Conservation (phyloP, 2,797 vertebrate species). For the Melanotaenia boesemani region DNA sequence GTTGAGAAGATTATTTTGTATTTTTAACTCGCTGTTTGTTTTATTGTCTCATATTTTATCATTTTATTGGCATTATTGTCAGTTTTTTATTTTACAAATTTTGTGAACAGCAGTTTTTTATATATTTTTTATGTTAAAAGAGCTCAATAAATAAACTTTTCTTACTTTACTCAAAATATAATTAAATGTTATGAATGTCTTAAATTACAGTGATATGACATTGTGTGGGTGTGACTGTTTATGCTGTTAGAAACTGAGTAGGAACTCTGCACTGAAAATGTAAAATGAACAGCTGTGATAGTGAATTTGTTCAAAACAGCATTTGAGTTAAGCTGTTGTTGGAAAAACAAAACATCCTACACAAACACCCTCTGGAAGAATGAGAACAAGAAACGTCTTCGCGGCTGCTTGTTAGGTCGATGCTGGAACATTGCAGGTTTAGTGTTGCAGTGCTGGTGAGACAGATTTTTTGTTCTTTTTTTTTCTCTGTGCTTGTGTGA, state of each 20-base stretch:
- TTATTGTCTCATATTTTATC: too few species aligned
- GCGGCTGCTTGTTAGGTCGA: slow-evolving; percentile 7
- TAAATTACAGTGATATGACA: not conserved
- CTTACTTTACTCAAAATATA: not conserved
- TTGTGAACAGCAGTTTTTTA: too few species aligned
- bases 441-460: slow-evolving; percentile 8
- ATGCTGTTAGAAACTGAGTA: not conserved
- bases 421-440: slow-evolving; percentile 20
- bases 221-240: not conserved
- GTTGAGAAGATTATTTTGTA: too few species aligned
- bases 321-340: slow-evolving; percentile 42
- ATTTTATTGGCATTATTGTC: too few species aligned
- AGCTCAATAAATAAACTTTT: accelerated
- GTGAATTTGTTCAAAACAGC: slow-evolving; percentile 38
- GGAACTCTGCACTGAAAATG: slow-evolving; percentile 3
- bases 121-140: too few species aligned
- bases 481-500: slow-evolving; percentile 5
- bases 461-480: slow-evolving; percentile 12
- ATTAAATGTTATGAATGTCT: not conserved
- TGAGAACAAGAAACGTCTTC: slow-evolving; percentile 15
- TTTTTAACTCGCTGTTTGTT: too few species aligned
- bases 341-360: slow-evolving; percentile 45
- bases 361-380: slow-evolving; percentile 24
- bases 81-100: too few species aligned
- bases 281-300: slow-evolving; percentile 36